These are phyloP conservation scores for Formica aserva DNA, from an alignment of 2,888 invertebrate species.

Conservation along the genomic window DNA sequence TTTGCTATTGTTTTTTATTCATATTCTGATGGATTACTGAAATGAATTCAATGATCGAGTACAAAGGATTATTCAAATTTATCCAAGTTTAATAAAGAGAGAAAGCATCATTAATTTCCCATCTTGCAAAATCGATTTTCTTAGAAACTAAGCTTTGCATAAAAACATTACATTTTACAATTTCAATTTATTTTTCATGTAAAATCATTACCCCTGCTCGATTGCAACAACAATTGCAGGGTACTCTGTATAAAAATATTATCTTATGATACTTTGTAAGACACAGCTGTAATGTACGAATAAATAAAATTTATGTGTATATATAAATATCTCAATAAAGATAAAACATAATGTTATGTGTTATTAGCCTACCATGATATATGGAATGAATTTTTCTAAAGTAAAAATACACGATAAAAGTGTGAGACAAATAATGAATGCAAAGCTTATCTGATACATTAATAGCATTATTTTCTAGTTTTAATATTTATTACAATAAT, in stretches of 20 bases:
- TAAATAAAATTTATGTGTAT: constrained; percentile 43
- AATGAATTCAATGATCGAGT: neutral
- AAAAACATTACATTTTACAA: constrained; percentile 22
- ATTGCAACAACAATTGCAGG: constrained; percentile 18
- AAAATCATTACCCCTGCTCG: constrained; percentile 5
- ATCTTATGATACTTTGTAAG: constrained; percentile 30
- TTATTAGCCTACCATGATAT: neutral
- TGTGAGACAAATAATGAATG: neutral
- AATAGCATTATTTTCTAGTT: neutral
- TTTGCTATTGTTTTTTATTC: neutral
- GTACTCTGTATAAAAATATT: constrained; percentile 21
- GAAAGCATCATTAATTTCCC: neutral
- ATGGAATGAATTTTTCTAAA: neutral
- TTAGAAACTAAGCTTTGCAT: neutral
- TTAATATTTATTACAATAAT: neutral
- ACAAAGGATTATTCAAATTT: constrained; percentile 15
- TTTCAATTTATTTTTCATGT: constrained; percentile 28
- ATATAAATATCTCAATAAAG: constrained; percentile 44
- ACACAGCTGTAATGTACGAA: constrained; percentile 29
- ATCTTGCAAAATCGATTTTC: constrained; percentile 1
- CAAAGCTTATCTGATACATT: neutral
- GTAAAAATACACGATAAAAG: neutral
- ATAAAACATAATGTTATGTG: neutral
- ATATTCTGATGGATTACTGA: neutral
- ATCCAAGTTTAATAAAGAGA: neutral